Evolutionary conservation across 2,113 vertebrate genomes (phyloP).

Genomic region (Mixornis gularis): DNA sequence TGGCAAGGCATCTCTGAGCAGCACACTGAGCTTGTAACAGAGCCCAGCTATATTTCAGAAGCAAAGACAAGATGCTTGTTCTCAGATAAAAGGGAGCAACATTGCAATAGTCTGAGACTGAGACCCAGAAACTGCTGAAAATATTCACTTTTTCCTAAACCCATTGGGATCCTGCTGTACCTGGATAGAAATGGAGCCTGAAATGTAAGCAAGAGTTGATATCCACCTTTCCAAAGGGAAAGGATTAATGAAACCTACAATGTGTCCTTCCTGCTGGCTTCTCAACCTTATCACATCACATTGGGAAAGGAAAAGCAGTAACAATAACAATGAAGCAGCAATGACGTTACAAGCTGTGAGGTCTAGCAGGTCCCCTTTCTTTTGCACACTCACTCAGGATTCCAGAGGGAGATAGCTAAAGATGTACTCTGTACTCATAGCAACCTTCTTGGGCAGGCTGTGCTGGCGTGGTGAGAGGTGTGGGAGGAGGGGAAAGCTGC

Average conservation of each 20-base stretch:
- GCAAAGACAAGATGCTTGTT: background rate
- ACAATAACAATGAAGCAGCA: background rate
- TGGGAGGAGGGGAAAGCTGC: background rate
- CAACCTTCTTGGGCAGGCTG: background rate
- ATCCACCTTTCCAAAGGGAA: background rate
- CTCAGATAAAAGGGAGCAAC: background rate
- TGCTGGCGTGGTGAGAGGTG: accelerated
- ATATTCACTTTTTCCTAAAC: background rate
- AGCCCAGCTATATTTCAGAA: background rate
- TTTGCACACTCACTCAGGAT: background rate
- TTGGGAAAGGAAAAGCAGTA: background rate
- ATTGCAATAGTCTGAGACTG: background rate
- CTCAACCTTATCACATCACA: background rate
- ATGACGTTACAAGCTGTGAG: background rate
- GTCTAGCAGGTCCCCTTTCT: background rate
- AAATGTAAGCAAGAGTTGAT: background rate
- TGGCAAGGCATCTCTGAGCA: background rate
- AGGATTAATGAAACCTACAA: background rate
- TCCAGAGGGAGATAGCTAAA: background rate
- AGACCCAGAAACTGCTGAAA: background rate
- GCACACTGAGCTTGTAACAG: background rate
- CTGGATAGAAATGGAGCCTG: background rate
- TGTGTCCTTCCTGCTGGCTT: background rate
- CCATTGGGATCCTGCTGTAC: background rate
- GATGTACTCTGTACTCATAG: background rate